These are phyloP conservation scores for Neopelma chrysocephalum DNA, from an alignment of 2,797 vertebrate species.

Conservation along the genomic window DNA sequence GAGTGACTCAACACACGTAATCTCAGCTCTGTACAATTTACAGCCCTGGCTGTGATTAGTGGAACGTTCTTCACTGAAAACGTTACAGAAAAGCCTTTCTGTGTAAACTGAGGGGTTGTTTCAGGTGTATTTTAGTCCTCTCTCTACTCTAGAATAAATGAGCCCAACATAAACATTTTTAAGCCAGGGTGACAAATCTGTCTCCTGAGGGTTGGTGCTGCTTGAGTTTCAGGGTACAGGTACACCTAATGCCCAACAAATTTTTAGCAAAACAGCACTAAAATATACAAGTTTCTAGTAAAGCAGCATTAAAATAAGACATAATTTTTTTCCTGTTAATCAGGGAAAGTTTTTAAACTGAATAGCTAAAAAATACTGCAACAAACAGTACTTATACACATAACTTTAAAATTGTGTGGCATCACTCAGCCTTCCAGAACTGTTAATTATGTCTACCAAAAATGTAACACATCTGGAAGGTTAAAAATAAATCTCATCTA, in stretches of 20 bases:
- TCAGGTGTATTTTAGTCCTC: not conserved
- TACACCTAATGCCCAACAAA: not conserved
- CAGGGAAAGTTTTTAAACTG: not conserved
- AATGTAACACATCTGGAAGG: not conserved
- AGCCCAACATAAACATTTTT: conserved; percentile 26
- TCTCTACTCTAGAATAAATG: conserved; percentile 1
- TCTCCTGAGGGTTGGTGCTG: not conserved
- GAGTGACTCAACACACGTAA: conserved; percentile 29
- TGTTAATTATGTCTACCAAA: not conserved
- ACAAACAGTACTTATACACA: not conserved
- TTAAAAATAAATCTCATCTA: not conserved
- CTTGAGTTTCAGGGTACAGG: not conserved
- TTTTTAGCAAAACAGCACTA: not conserved
- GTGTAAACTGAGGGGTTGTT: not conserved
- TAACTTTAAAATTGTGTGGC: not conserved
- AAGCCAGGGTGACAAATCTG: conserved; percentile 9
- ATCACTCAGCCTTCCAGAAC: not conserved
- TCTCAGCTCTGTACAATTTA: not conserved
- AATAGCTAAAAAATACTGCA: not conserved
- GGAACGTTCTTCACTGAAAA: not conserved
- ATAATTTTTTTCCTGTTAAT: not conserved
- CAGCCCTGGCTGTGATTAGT: not conserved
- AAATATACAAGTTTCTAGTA: not conserved
- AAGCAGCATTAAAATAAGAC: not conserved
- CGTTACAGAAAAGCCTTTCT: not conserved